Evolutionary conservation across 2,113 vertebrate species (phyloP), one percentile per base, ranked within the genome.

Genomic region (Rhadina sibilatrix): DNA sequence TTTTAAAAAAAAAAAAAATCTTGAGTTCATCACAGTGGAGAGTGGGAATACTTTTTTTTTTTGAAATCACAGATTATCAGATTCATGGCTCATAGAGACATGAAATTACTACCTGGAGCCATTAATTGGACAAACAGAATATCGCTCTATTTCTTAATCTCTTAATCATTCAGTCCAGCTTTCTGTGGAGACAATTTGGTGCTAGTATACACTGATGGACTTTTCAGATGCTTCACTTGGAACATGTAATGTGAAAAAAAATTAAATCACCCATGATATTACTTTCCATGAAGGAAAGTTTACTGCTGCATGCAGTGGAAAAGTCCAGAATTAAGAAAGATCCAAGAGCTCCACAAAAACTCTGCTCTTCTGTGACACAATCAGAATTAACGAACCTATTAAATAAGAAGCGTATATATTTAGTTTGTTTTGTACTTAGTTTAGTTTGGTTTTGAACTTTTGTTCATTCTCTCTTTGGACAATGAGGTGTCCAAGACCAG

Each of bases 151-250:
- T 77, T 96, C 79, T 90, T 85, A 82, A 82, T 63, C 35, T 91
- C 28, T 71, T 65, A 88, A 78, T 94, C 53, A 79, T 72, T 88
- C 13, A 42, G 11, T 44, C 54, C 50, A 76, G 16, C 1, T 89
- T 80, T 83, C 87, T 44, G 33, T 65, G 70, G 70, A 89, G 84
- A 78, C 37, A 60, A 49, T 12, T 56, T 33, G 22, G 44, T 79
- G 77, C 27, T 81, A 28, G 22, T 24, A 75, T 57, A 27, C 15
- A 47, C 10, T 83, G 91, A 94, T 92, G 63, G 35, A 77, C n/a
- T 83, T 96, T 94, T 94, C 93, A 95, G 90, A 87, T 85, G 68
- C 60, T 93, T 70, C 23, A 30, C 23, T 76, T 76, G 66, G 85
- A 93, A 89, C 6, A 17, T 1, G 8, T 31, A 94, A 72, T 0